These are phyloP conservation scores for Crossocerus cetratus DNA, from an alignment of 2,888 invertebrate species.

Conservation along the genomic window DNA sequence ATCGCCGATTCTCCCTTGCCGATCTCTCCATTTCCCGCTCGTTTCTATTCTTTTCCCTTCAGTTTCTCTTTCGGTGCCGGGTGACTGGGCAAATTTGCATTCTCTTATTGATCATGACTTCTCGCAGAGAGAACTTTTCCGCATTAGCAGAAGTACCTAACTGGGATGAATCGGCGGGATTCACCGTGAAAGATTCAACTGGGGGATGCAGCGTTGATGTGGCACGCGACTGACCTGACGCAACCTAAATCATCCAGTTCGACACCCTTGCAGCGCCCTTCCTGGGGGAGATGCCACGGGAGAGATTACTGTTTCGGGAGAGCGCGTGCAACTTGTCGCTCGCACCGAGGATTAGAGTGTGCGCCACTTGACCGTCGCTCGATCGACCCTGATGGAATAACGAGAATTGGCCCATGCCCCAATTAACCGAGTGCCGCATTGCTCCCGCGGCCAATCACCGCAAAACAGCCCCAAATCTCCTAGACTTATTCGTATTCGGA, in stretches of 20 bases:
- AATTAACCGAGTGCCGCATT: background rate
- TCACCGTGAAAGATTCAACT: background rate
- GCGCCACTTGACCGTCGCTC: background rate
- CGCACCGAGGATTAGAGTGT: background rate
- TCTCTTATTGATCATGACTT: too few species aligned
- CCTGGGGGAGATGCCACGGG: slow-evolving; percentile 11
- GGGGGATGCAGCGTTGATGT: slow-evolving; percentile 49
- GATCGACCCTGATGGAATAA: slow-evolving; percentile 23
- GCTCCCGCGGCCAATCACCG: too few species aligned
- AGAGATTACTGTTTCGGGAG: slow-evolving; percentile 13
- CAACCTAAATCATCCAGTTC: slow-evolving; percentile 60
- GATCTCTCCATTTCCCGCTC: slow-evolving; percentile 4
- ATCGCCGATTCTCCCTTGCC: slow-evolving; percentile 28
- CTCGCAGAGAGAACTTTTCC: too few species aligned
- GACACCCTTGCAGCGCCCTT: slow-evolving; percentile 3
- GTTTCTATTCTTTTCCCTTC: slow-evolving; percentile 26
- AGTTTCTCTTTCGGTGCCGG: too few species aligned
- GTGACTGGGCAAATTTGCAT: too few species aligned
- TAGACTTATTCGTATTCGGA: background rate
- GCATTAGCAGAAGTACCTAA: too few species aligned
- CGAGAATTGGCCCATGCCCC: slow-evolving; percentile 12
- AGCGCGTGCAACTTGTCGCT: slow-evolving; percentile 4
- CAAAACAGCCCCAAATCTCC: too few species aligned
- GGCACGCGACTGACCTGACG: slow-evolving; percentile 59
- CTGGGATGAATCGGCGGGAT: background rate